Evolutionary conservation across 2,113 vertebrate genomes (phyloP), one percentile per base, ranked within the genome.

Genomic region (Actinemys pallida): DNA sequence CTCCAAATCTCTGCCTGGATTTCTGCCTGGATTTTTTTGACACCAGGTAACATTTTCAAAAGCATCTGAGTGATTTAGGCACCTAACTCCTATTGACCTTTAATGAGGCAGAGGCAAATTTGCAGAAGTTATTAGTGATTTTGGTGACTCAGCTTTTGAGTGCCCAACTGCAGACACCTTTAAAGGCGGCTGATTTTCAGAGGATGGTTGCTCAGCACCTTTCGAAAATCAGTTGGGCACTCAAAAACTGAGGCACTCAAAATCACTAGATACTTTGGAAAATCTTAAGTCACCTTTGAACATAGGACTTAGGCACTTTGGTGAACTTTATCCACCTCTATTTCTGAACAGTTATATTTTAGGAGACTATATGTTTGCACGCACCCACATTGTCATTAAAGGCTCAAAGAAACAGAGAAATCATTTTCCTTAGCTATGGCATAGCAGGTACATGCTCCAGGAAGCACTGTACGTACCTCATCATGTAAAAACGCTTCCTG

Each of bases 401-500:
- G 65, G 47, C 11, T 49, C 93, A 94, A 93, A 57, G 54, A 81
- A 79, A 91, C 93, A 83, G 49, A 10, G 7, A 69, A 35, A 9
- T 49, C 22, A 14, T 89, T 54, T 65, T 95, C 84, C 89, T 35
- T 59, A 90, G 0, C 86, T 35, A n/a, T 22, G 27, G 39, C 27
- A 78, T 81, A 83, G 19, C n/a, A 94, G 75, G 10, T 83, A 27
- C 10, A 13, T 2, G 39, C 25, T 50, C 45, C 29, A 59, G 54
- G 86, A 10, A 79, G 31, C 17, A 19, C n/a, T n/a, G 13, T 49
- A 96, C 95, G 25, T 89, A 99, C 99, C 98, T 92, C 93, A n/a
- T 98, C 98, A 14, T 98, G 98, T 31, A 99, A 96, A 86, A 99
- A 95, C 5, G 98, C 97, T 82, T 98, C 98, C 90, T 98, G 97